These are phyloP conservation scores for Pollenia griseotomentosa DNA, from an alignment of 2,888 invertebrate species.

Conservation along the genomic window DNA sequence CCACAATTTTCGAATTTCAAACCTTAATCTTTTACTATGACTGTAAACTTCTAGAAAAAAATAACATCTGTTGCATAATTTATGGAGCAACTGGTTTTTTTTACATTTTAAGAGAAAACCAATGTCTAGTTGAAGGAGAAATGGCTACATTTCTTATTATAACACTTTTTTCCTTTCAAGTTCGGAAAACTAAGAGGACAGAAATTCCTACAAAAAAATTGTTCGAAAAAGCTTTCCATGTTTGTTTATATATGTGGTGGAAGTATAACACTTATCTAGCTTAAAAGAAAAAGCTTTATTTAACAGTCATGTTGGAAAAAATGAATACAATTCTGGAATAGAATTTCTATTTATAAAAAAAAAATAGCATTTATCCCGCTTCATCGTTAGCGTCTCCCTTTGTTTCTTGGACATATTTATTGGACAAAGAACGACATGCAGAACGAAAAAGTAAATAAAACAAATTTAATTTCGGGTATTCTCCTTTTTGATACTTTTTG, in stretches of 20 bases:
- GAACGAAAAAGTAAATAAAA: too few relatives aligned
- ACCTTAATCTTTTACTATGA: too few relatives aligned
- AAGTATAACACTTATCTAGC: neutral
- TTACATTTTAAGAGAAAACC: conserved; percentile 47
- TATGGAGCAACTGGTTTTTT: conserved; percentile 21
- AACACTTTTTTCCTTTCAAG: neutral
- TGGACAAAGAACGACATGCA: too few relatives aligned
- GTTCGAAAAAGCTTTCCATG: conserved; percentile 41
- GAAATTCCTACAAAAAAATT: neutral
- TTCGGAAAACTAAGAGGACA: conserved; percentile 22
- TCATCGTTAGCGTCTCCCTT: too few relatives aligned
- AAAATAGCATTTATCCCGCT: too few relatives aligned
- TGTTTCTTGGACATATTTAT: too few relatives aligned
- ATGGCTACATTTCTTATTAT: neutral
- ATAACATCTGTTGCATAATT: conserved; percentile 35
- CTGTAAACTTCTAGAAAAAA: neutral
- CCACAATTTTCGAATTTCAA: too few relatives aligned
- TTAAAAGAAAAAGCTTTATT: conserved; percentile 10
- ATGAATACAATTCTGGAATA: neutral
- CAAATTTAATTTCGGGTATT: too few relatives aligned
- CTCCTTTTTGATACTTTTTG: too few relatives aligned
- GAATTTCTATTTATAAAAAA: too few relatives aligned
- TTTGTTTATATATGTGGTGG: neutral
- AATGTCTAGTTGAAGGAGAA: conserved; percentile 1
- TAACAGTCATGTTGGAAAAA: conserved; percentile 1